These are phyloP conservation scores for Cephus cinctus DNA, from an alignment of 1,140 invertebrate species.

Conservation along the genomic window DNA sequence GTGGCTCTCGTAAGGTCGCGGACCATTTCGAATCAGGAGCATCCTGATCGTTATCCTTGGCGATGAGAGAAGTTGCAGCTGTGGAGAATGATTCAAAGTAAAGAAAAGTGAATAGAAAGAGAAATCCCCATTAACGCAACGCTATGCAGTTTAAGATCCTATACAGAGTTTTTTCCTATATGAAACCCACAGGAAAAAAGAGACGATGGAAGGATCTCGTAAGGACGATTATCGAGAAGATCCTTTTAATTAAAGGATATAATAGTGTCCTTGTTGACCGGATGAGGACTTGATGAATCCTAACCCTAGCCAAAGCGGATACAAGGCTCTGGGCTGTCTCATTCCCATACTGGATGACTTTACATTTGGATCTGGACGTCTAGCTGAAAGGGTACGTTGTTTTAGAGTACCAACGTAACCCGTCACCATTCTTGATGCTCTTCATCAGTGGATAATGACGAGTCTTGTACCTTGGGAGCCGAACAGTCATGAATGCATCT, in stretches of 20 bases:
- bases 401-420: conserved; percentile 23
- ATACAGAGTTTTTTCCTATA: too few species aligned
- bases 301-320: conserved; percentile 24
- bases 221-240: neutral
- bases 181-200: too few species aligned
- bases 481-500: conserved; percentile 30
- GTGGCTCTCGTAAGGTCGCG: neutral
- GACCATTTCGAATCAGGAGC: conserved; percentile 3
- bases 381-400: conserved; percentile 41
- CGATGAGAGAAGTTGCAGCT: neutral
- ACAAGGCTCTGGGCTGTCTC: conserved; percentile 22
- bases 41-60: neutral
- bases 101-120: too few species aligned
- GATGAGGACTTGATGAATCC: conserved; percentile 22
- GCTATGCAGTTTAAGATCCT: too few species aligned
- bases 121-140: too few species aligned
- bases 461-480: conserved; percentile 35
- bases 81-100: neutral
- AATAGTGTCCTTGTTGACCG: conserved; percentile 32
- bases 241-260: conserved; percentile 30
- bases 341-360: conserved; percentile 28
- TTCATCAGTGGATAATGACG: conserved; percentile 43
- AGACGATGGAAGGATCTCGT: too few species aligned
- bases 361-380: conserved; percentile 11
- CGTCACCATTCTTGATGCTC: conserved; percentile 38